Evolutionary conservation across 2,797 vertebrate genomes (phyloP), one percentile per base, ranked within the genome.

Genomic region (Mormyrops attenuatus): DNA sequence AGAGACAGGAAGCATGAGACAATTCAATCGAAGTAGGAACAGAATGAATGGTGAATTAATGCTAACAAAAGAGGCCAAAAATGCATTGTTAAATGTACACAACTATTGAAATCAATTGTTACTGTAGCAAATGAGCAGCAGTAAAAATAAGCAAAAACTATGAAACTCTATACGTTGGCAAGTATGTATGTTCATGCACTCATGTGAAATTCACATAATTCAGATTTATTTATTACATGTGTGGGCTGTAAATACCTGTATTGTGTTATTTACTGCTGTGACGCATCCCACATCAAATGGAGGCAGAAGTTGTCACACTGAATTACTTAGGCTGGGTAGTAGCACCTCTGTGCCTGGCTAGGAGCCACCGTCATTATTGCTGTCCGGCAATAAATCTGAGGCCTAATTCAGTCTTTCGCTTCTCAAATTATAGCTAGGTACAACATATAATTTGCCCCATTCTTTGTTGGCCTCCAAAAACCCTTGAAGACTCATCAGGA

Each of bases 241-340:
- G 22, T 87, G 85, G 44, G 85, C 50, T 87, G 41, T 53, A 55
- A 53, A 87, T 55, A 53, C 85, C 85, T 38, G 50, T 20, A 26
- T 87, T 87, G n/a, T 38, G n/a, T 50, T 85, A 50, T 50, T 80
- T 44, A 80, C 47, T 85, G 47, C 22, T 85, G 82, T 85, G 47
- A 50, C 11, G 20, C n/a, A 26, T 87, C 15, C 49, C 47, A 87
- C 26, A 55, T 87, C 49, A 87, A 52, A 87, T 30, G 82, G 26
- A 87, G 5, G n/a, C 22, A 13, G 50, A n/a, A 34, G 49, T 13
- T 34, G 26, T 87, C 26, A 87, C 11, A 55, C 11, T 55, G 50
- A 34, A 53, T 87, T 85, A 22, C 22, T 85, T 30, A 30, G 47
- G 20, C 5, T 26, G 44, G 49, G 44, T 80, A 69, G 73, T 38